A percentile compares a stretch with the other conserved stretches of the same genome.
Conservation (phyloP, 2,113 vertebrate genomes). For the Pygoscelis antarcticus region DNA sequence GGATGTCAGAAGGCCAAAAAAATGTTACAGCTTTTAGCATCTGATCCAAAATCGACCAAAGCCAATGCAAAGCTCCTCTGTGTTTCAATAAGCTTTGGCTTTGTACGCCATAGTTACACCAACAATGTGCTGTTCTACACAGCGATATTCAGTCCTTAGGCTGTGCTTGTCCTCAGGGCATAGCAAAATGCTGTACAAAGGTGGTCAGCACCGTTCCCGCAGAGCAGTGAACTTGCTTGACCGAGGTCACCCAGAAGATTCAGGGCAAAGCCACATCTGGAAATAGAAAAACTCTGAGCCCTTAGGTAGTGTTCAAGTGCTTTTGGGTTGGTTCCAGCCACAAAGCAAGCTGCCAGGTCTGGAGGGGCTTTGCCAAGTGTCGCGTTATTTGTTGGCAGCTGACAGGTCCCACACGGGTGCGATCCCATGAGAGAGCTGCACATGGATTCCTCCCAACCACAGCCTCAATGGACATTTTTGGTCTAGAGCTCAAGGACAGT, state of each 20-base stretch:
- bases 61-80: not conserved
- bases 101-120: not conserved
- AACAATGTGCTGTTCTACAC: not conserved
- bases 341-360: not conserved
- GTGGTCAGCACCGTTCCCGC: rapidly evolving
- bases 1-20: not conserved
- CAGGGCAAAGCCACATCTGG: not conserved
- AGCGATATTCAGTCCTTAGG: not conserved
- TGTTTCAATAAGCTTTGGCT: not conserved
- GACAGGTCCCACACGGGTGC: not conserved
- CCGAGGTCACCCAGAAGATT: not conserved
- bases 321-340: not conserved
- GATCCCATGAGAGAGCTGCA: not conserved
- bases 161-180: not conserved
- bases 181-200: not conserved
- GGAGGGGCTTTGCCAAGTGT: not conserved
- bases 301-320: not conserved
- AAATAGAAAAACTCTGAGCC: not conserved
- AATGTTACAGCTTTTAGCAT: not conserved
- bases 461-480: rapidly evolving
- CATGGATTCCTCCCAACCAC: not conserved
- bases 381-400: not conserved
- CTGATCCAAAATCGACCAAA: not conserved
- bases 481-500: not conserved
- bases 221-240: not conserved